phyloP scores from a whole-genome alignment of 2,888 invertebrate genomes.

The Ochropleura leucogaster region DNA sequence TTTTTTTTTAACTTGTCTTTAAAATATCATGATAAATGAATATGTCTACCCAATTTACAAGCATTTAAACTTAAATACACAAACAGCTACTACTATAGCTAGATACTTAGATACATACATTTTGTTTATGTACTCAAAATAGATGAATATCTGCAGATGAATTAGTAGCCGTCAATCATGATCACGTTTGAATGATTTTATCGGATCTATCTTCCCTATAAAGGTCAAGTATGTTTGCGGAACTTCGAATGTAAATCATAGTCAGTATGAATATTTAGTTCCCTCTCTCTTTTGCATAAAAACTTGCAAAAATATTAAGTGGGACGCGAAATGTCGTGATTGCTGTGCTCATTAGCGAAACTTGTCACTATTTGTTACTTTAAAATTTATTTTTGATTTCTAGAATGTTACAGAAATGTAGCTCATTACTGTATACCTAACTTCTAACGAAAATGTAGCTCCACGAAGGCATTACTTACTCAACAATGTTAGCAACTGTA shows the following conservation, averaged over 20 bases:
- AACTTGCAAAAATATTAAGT: background rate
- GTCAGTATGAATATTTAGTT: background rate
- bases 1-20: no score
- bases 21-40: no score
- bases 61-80: no score
- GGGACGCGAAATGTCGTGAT: conserved; percentile 21
- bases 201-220: conserved; percentile 23
- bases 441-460: background rate
- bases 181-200: conserved; percentile 37
- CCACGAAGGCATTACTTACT: conserved; percentile 11
- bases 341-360: conserved; percentile 43
- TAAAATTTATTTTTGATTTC: conserved; percentile 19
- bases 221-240: conserved; percentile 45
- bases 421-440: background rate
- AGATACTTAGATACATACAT: background rate
- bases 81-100: background rate
- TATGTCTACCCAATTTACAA: no score
- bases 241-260: conserved; percentile 3
- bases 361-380: conserved; percentile 11
- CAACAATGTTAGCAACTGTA: conserved; percentile 40
- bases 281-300: background rate
- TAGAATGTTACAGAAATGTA: conserved; percentile 2
- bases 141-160: conserved; percentile 14
- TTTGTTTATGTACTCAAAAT: conserved; percentile 5
- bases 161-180: conserved; percentile 35